These are phyloP conservation scores for Microtus richardsoni DNA, from an alignment of 2,113 vertebrate species.

Conservation along the genomic window DNA sequence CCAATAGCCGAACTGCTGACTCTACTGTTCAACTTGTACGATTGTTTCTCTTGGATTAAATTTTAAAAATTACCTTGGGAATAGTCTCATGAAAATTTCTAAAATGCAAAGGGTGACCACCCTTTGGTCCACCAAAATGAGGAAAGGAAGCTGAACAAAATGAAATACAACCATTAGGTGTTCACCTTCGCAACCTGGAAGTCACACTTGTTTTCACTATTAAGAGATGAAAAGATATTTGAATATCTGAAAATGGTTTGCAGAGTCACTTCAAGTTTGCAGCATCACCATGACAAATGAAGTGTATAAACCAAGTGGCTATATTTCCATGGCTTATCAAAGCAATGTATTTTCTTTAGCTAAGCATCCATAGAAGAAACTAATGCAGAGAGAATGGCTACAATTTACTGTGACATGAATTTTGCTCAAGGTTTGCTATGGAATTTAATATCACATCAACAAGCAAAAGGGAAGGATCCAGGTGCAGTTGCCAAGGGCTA, in stretches of 20 bases:
- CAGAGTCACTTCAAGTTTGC: background rate
- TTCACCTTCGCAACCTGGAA: slow-evolving; percentile 24
- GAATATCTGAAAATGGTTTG: slow-evolving; percentile 12
- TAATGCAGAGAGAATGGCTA: background rate
- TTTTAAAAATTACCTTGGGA: slow-evolving; percentile 14
- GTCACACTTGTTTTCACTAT: slow-evolving; percentile 1
- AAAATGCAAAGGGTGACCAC: background rate
- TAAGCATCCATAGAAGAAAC: background rate
- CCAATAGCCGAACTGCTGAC: background rate
- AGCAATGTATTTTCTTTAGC: background rate
- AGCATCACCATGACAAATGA: background rate
- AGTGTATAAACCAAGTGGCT: background rate
- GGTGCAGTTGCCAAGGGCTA: background rate
- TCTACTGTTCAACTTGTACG: background rate
- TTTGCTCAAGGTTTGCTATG: background rate
- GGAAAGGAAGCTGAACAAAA: background rate
- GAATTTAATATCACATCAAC: slow-evolving; percentile 18
- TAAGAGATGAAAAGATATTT: slow-evolving; percentile 24
- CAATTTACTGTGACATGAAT: background rate
- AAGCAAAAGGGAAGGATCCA: background rate
- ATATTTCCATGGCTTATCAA: background rate
- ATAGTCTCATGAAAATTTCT: slow-evolving; percentile 20
- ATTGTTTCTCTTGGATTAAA: background rate
- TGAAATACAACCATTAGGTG: background rate
- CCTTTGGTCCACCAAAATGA: slow-evolving; percentile 33